These are phyloP conservation scores for Hestina assimilis DNA, from an alignment of 1,140 invertebrate species.

Conservation along the genomic window DNA sequence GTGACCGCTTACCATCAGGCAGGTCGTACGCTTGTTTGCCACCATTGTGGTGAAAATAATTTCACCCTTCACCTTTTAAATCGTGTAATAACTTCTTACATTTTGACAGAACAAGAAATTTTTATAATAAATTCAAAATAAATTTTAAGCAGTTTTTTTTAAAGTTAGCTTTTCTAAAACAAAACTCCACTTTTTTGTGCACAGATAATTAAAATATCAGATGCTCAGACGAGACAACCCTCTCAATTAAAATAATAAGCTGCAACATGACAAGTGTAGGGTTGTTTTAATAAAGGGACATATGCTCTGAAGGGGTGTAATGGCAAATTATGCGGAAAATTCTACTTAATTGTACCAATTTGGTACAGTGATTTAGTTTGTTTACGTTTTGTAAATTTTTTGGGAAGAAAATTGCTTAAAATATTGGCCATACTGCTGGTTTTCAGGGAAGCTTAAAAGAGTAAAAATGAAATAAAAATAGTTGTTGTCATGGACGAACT, in stretches of 20 bases:
- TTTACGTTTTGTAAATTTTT: not conserved
- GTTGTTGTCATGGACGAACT: too few species aligned
- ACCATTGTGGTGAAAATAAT: too few species aligned
- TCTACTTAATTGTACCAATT: constrained; percentile 23
- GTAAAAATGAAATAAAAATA: too few species aligned
- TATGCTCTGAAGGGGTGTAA: constrained; percentile 22
- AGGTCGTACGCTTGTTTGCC: too few species aligned
- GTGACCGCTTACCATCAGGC: too few species aligned
- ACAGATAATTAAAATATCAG: constrained; percentile 17
- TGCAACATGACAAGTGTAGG: constrained; percentile 1
- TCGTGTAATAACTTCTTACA: too few species aligned
- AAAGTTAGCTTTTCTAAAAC: not conserved
- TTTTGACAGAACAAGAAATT: too few species aligned
- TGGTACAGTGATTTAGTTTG: constrained; percentile 11
- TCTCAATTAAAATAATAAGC: constrained; percentile 27
- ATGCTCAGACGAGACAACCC: constrained; percentile 11
- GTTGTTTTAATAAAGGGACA: constrained; percentile 19
- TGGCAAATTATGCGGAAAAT: constrained; percentile 33
- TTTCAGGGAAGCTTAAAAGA: too few species aligned
- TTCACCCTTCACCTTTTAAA: too few species aligned
- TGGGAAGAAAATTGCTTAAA: not conserved
- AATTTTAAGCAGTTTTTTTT: too few species aligned
- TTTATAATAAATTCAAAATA: not conserved
- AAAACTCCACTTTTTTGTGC: not conserved
- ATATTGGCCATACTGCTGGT: too few species aligned